Base-by-base conservation (phyloP, 30 jellyfish, hydroid and myxozoan genomes). In the Pseudorhiza aurosa region DNA sequence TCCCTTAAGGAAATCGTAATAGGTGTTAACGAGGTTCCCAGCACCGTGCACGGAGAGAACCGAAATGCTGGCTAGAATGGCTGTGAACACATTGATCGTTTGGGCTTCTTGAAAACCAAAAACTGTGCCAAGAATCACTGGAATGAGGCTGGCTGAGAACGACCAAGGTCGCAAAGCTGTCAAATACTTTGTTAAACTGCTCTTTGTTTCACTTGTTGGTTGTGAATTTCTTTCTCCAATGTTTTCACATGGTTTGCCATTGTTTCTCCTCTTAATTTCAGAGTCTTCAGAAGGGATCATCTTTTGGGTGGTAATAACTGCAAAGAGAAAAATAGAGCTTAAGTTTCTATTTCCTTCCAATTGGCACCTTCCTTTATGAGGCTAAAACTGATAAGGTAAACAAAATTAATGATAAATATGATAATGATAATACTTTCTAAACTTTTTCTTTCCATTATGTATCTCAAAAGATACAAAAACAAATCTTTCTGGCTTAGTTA, bases 81-180 rank as follows among this genome's bases (percentile, higher is more conserved):
- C 83, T 0, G 81, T 25, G 0, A 70, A 19, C 11, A 62, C 8
- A 50, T 49, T 71, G 49, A 90, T 46, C 1, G 58, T 35, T 12
- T 72, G 77, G 19, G 45, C 39, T 43, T 77, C 95, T n/a, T 82
- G 80, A 83, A 85, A 80, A 15, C 94, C 87, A 58, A 92, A 14
- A 18, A 72, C 73, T 25, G 87, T 73, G 33, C 98, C 98, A 0
- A 85, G 86, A 2, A 92, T 25, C 7, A 67, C 96, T n/a, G 98
- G 98, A 0, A 72, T 75, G 25, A 92, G 40, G 43, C 96, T 85
- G 29, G 98, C 98, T 12, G 98, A 83, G 49, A 92, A 80, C 8
- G 98, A 92, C 98, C 98, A 92, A 11, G 98, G 96, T 36, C 98
- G 82, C 27, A 75, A 40, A 0, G 98, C 98, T 12, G 28, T 18